Evolutionary conservation across 2,888 invertebrate species (phyloP), one percentile per base, ranked within the genome.

Genomic region (Eudemis profundana): DNA sequence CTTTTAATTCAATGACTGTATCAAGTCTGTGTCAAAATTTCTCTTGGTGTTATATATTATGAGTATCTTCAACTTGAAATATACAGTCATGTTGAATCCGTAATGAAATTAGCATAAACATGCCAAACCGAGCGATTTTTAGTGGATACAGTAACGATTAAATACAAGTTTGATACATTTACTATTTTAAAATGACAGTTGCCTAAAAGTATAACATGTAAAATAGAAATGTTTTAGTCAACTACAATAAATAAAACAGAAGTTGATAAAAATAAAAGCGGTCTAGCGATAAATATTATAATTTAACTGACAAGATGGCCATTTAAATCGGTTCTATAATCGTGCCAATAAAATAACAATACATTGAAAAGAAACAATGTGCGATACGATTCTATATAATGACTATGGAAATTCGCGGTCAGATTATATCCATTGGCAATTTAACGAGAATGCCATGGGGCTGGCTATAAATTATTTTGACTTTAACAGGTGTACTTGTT

Each of bases 401-500:
- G 57, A 46, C 61, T 65, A 65, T 71, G 74, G 75, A 73, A 76
- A 74, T 74, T 77, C 71, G 77, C 73, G 76, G 77, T 76, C 70
- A 72, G 73, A 74, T 76, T 74, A 72, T 71, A 76, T 67, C 66
- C 67, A 70, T 73, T 72, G 62, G 69, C 70, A 69, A 72, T 65
- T 71, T 66, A 78, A 77, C 78, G 74, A 78, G 78, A 79, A 79
- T 78, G 78, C 79, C 78, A 74, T 68, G 77, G 73, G 78, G 81
- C 79, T 79, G 77, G 75, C 81, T 84, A 85, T 90, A 89, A 88
- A 89, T 89, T 89, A 88, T 89, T 86, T 85, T 80, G 85, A 88
- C 82, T 87, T 85, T 85, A 87, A 89, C 90, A 90, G 90, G 91
- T 92, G 89, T 90, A 89, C 85, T 85, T 78, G 85, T 85, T 84